Evolutionary conservation across 1,140 invertebrate genomes (phyloP).

Genomic region (Frieseomelitta varia): DNA sequence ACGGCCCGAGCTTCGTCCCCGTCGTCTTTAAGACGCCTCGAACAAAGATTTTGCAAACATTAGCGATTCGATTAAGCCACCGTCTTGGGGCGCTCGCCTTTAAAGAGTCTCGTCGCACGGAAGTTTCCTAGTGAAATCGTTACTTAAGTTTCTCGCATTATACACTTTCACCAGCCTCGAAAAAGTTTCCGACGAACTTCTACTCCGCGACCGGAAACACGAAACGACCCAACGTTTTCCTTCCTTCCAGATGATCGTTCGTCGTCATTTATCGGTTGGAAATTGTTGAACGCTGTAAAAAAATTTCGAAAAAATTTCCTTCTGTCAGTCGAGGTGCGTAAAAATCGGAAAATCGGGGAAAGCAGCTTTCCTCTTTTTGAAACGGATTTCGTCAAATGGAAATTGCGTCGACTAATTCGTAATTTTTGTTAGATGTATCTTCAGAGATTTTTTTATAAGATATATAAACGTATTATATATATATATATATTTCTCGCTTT

Average conservation of each 20-base stretch:
- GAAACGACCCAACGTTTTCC: neutral
- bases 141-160: constrained; percentile 69
- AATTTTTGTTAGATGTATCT: too few species aligned
- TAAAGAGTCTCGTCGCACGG: constrained; percentile 65
- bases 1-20: constrained; percentile 35
- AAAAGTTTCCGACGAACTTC: constrained; percentile 51
- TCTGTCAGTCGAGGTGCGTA: neutral
- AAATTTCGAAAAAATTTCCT: neutral
- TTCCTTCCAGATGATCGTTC: too few species aligned
- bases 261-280: too few species aligned
- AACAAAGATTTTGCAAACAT: constrained; percentile 70
- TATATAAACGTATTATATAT: too few species aligned
- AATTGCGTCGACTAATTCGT: too few species aligned
- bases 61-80: constrained; percentile 70
- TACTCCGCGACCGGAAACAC: neutral
- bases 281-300: too few species aligned
- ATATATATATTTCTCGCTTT: too few species aligned
- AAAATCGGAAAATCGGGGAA: neutral
- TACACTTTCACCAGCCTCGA: constrained; percentile 63
- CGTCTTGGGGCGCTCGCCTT: constrained; percentile 64
- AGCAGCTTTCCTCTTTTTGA: neutral
- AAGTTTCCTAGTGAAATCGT: constrained; percentile 70
- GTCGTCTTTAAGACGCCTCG: constrained; percentile 63
- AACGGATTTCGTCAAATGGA: neutral
- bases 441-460: too few species aligned